A percentile compares a stretch with the other conserved stretches of the same genome.
Evolutionary conservation across 2,888 invertebrate genomes (phyloP).

Genomic region (Dicyrtomina minuta): DNA sequence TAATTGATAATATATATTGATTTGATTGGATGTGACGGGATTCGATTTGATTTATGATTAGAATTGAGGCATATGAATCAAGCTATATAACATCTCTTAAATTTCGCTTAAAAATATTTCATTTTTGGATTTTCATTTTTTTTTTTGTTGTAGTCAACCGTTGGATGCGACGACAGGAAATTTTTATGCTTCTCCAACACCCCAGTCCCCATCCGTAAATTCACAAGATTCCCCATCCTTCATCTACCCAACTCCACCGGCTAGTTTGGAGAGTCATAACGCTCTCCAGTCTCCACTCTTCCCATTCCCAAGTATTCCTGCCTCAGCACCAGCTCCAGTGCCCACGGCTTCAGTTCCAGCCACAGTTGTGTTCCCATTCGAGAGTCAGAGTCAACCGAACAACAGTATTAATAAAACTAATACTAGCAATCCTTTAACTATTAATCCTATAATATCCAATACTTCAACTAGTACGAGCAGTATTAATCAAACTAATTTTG

Average conservation of each 20-base stretch:
- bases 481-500: slow-evolving; percentile 3
- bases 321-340: slow-evolving; percentile 54
- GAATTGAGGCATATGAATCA: no score
- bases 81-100: not conserved
- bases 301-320: slow-evolving; percentile 63
- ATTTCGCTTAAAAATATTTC: not conserved
- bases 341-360: no score
- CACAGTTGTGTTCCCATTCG: slow-evolving; percentile 37
- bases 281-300: slow-evolving; percentile 60
- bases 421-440: slow-evolving; percentile 12
- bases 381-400: not conserved
- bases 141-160: slow-evolving; percentile 35
- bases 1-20: no score
- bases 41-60: not conserved
- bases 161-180: slow-evolving; percentile 41
- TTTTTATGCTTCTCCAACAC: slow-evolving; percentile 56
- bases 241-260: slow-evolving; percentile 83
- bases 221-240: slow-evolving; percentile 68
- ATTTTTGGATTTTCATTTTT: slow-evolving; percentile 16
- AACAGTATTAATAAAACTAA: slow-evolving; percentile 3
- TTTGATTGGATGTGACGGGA: no score
- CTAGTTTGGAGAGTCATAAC: slow-evolving; percentile 79
- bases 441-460: not conserved
- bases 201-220: slow-evolving; percentile 65
- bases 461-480: slow-evolving; percentile 5